Conservation (phyloP, 2,113 vertebrate species). For the Solenodon paradoxus region DNA sequence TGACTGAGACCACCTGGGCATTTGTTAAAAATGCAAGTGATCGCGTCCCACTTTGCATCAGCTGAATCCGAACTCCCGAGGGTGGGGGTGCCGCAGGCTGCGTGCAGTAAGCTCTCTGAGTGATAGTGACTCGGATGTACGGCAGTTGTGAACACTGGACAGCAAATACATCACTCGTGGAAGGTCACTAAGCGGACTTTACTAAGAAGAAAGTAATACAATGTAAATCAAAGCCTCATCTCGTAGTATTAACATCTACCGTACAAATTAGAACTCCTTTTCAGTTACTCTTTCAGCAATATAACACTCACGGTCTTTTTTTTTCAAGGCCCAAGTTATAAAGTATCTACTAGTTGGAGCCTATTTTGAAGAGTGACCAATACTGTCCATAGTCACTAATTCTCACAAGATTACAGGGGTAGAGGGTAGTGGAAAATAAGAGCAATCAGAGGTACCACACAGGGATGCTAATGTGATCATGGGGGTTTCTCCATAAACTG, state of each 20-base stretch:
- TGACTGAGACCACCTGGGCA: neutral
- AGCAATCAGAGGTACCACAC: neutral
- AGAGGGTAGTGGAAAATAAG: neutral
- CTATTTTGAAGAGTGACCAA: neutral
- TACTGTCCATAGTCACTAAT: neutral
- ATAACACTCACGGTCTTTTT: neutral
- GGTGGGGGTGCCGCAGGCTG: neutral
- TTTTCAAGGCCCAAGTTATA: neutral
- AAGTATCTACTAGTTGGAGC: neutral
- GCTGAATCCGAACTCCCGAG: neutral
- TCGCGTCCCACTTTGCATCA: neutral
- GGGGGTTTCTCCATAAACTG: neutral
- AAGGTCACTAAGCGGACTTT: neutral
- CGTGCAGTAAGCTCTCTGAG: neutral
- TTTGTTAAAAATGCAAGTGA: neutral
- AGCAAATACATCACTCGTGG: neutral
- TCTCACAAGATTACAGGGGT: neutral
- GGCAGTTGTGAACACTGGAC: neutral
- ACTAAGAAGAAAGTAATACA: neutral
- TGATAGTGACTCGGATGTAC: neutral
- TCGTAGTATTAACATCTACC: neutral
- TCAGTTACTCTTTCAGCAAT: neutral
- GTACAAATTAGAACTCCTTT: neutral
- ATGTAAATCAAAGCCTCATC: neutral
- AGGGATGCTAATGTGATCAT: neutral